Base-by-base conservation (phyloP, 1,140 invertebrate species). In the Arion vulgaris region DNA sequence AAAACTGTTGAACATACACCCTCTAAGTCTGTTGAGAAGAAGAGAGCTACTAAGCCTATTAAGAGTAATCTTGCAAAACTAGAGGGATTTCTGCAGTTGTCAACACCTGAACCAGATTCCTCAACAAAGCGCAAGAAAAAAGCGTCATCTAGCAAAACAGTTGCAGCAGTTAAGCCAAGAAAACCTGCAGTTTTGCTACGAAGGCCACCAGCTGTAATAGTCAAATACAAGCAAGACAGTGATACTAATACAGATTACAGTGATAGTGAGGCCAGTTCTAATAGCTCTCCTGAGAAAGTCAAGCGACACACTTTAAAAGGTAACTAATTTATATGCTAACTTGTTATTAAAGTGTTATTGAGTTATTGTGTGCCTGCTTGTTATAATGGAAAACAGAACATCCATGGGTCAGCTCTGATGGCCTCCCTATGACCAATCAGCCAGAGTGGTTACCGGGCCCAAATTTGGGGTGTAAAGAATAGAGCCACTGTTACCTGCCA, bases 211-310 rank as follows among this genome's bases (percentile, higher is more conserved):
- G 19, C 76, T 36, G 15, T 68, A 9, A 4, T 41, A 38, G 76
- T 68, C 13, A 39, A 41, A 57, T 79, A 66, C 32, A 1, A n/a
- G 5, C 76, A 19, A 68, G 76, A 79, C 38, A 79, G 76, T 68
- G 76, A 79, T 53, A 79, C 76, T n/a, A 45, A 79, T 19, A 79
- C 76, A 41, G 76, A 79, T 34, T 79, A 79, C 57, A 79, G 76
- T 68, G 76, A 79, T 28, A 79, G 76, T 68, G 76, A 79, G 1
- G 28, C 17, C 53, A 79, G 76, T 68, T 0, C 13, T 36, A 62
- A 36, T 36, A 9, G 9, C 36, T 41, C 36, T 1, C 71, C 71
- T 41, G 62, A 32, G n/a, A 66, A 66, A 17, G n/a, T 7, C 28
- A 4, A 17, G 32, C 62, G 32, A 28, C 2, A 7, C 2, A 17